These are phyloP conservation scores for Lepidocyrtoides sp. DNA, from an alignment of 2,888 invertebrate species.

Conservation along the genomic window DNA sequence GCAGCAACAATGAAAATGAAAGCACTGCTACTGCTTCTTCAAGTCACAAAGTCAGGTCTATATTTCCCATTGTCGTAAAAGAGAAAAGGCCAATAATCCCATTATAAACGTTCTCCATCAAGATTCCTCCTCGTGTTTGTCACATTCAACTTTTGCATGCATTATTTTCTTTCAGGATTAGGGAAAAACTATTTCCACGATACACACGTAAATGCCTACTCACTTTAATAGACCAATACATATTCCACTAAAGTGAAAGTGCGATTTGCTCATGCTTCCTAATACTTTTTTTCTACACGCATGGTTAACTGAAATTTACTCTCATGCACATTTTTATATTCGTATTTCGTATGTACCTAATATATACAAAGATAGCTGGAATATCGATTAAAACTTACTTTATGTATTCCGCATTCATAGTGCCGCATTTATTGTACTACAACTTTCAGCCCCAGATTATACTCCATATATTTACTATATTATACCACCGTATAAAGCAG, in stretches of 20 bases:
- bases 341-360: too few relatives aligned
- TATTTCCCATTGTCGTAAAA: conserved; percentile 66
- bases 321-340: too few relatives aligned
- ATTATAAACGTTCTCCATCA: conserved; percentile 66
- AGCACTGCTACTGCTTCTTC: not conserved
- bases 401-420: too few relatives aligned
- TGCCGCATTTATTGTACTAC: too few relatives aligned
- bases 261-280: too few relatives aligned
- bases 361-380: too few relatives aligned
- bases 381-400: not conserved
- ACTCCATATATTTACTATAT: too few relatives aligned
- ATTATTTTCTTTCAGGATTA: not conserved
- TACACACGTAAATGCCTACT: too few relatives aligned
- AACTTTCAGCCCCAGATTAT: too few relatives aligned
- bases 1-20: conserved; percentile 14
- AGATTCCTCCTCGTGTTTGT: conserved; percentile 68
- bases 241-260: not conserved
- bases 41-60: conserved; percentile 43
- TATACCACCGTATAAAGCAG: too few relatives aligned
- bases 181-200: not conserved
- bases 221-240: not conserved
- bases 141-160: conserved; percentile 66
- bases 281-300: too few relatives aligned
- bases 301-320: too few relatives aligned
- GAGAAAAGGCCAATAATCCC: conserved; percentile 78